Base-by-base conservation (phyloP, 2,888 invertebrate genomes). In the Meiosimyza platycephala region DNA sequence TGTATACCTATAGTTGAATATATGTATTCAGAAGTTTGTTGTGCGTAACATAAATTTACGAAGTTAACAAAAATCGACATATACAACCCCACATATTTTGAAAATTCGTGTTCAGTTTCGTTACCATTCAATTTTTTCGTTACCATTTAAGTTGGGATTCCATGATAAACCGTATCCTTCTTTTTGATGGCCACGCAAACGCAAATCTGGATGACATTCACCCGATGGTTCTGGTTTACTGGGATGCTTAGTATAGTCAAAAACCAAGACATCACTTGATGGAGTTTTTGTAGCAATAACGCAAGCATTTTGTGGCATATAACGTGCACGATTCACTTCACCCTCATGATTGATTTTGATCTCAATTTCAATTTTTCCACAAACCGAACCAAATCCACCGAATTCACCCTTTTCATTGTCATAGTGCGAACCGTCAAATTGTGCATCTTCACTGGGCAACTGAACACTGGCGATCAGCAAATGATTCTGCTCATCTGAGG, bases 271-370 rank as follows among this genome's bases (percentile, higher is more conserved):
- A 89, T 99, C 99, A 76, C 98, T 97, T 0, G 98, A 98, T 0
- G 99, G 99, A 1, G 99, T 99, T 89, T 99, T 99, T 0, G 99
- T 99, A n/a, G 99, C 99, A 80, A 99, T 99, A 57, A 99, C 97
- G 83, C 97, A 97, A 0, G 99, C 98, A 88, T 99, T 99, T 88
- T 99, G 99, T 0, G 99, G 99, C 99, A 99, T 99, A 85, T 96
- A 99, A 57, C 99, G 92, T 0, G 99, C 99, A 76, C 99, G 90
- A 88, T 99, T 99, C 22, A 99, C 99, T 88, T 99, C 99, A 0
- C 99, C 99, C 85, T 99, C 99, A 83, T 99, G 99, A 88, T 99
- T 99, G 79, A 99, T 99, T 88, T 99, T 99, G 69, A 99, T 99
- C 88, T 99, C 99, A 80, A 99, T 99, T 87, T 99, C 99, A 80